These are phyloP conservation scores for Lacanobia wlatinum DNA, from an alignment of 2,888 invertebrate species.

Conservation along the genomic window DNA sequence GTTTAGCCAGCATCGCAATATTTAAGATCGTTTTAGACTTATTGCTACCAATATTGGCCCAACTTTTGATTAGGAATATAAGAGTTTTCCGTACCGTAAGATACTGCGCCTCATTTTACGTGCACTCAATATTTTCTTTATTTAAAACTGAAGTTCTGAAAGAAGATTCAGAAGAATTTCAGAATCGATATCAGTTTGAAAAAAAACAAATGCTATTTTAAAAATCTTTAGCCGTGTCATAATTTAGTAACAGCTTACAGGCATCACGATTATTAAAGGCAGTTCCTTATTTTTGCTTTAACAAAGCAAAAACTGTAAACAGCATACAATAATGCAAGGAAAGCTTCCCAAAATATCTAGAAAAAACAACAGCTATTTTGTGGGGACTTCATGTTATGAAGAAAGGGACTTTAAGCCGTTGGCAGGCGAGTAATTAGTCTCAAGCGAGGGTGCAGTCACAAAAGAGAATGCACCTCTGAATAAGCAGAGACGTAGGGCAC, in stretches of 20 bases:
- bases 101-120: slow-evolving; percentile 4
- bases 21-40: slow-evolving; percentile 31
- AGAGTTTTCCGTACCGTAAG: slow-evolving; percentile 17
- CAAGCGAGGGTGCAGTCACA: slow-evolving; percentile 13
- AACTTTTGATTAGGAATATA: slow-evolving; percentile 33
- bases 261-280: neutral
- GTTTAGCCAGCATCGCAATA: slow-evolving; percentile 21
- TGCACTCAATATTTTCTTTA: slow-evolving; percentile 11
- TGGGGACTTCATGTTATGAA: neutral
- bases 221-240: no score
- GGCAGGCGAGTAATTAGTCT: slow-evolving; percentile 23
- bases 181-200: neutral
- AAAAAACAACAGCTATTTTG: neutral
- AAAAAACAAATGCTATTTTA: no score
- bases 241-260: neutral
- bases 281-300: neutral
- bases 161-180: neutral
- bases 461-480: slow-evolving; percentile 25
- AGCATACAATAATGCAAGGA: neutral
- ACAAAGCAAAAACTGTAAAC: neutral
- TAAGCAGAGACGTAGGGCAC: slow-evolving; percentile 21
- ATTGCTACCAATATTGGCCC: slow-evolving; percentile 38
- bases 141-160: neutral
- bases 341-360: neutral
- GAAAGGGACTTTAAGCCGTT: slow-evolving; percentile 11